Base-by-base conservation (phyloP, 2,113 vertebrate species). In the Rhabdomys dilectus region DNA sequence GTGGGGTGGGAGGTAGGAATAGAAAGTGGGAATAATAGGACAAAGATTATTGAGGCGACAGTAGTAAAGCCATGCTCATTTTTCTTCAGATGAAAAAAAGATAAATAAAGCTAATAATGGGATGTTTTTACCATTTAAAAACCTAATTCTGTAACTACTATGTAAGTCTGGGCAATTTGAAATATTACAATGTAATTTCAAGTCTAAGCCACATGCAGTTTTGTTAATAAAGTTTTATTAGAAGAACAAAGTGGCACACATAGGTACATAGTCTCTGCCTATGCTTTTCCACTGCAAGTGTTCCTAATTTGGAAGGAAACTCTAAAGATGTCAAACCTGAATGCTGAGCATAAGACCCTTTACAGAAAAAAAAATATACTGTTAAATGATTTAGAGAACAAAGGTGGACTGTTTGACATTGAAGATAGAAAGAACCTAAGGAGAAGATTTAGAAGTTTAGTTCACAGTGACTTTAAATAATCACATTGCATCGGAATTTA, bases 181-280 rank as follows among this genome's bases (percentile, higher is more conserved):
- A 39, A 96, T 93, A 75, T n/a, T 42, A 60, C 0, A 89, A 15
- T 11, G 24, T 22, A 62, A 24, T 36, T 53, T 3, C 36, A 86
- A 89, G 84, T 45, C 16, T 36, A 24, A 51, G 42, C 45, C 76
- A 26, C 22, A 56, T 9, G 2, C 36, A 68, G 42, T 72, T 87
- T 89, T 64, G 17, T 66, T 77, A 95, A 70, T 92, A 88, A 97
- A 94, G 22, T 62, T 93, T 82, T 93, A 60, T 86, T 89, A 45
- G 22, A 89, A 75, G 53, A 87, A 60, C 11, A 76, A 39, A 53
- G 39, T 26, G 80, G 60, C 0, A 10, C 66, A 45, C 24, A 60
- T 53, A 89, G 73, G 77, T 13, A 85, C 15, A 24, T 39, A 60
- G 16, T 42, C 10, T 60, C 42, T 48, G 31, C 76, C 29, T 13